A percentile compares a stretch with the other conserved stretches of the same genome.
phyloP scores from a whole-genome alignment of 1,140 invertebrate genomes.

The Plodia interpunctella region DNA sequence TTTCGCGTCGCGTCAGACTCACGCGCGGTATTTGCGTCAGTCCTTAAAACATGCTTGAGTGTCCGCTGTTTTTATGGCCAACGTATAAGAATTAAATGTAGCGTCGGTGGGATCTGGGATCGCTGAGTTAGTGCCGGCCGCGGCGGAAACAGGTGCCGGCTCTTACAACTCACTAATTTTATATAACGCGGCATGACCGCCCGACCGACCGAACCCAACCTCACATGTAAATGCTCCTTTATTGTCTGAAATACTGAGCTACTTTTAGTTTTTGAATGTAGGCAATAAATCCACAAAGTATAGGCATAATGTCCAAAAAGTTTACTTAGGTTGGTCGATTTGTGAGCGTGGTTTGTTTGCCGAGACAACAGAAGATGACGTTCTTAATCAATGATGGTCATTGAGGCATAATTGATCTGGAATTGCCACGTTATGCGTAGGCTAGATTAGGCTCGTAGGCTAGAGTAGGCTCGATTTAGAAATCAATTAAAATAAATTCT shows the following conservation, averaged over 20 bases:
- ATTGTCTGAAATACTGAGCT: not conserved
- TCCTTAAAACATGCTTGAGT: no score
- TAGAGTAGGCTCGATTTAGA: no score
- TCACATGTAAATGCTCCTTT: slow-evolving; percentile 8
- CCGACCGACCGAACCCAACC: slow-evolving; percentile 5
- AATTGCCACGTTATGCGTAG: no score
- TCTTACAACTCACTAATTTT: slow-evolving; percentile 62
- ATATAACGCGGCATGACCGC: slow-evolving; percentile 18
- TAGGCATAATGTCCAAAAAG: not conserved
- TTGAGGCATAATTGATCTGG: no score
- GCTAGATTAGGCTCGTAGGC: no score
- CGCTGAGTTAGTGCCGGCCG: slow-evolving; percentile 62
- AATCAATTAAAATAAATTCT: no score
- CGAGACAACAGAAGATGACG: no score
- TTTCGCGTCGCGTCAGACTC: no score
- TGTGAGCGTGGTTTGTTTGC: no score
- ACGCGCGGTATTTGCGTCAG: no score
- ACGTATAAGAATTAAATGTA: slow-evolving; percentile 59
- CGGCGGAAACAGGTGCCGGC: slow-evolving; percentile 57
- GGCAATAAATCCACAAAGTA: not conserved
- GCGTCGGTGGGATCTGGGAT: slow-evolving; percentile 51
- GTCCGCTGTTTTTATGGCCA: slow-evolving; percentile 31
- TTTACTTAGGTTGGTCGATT: no score
- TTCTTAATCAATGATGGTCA: no score
- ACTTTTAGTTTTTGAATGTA: not conserved